Evolutionary conservation across 2,113 vertebrate genomes (phyloP).

Genomic region (Pyxicephalus adspersus): DNA sequence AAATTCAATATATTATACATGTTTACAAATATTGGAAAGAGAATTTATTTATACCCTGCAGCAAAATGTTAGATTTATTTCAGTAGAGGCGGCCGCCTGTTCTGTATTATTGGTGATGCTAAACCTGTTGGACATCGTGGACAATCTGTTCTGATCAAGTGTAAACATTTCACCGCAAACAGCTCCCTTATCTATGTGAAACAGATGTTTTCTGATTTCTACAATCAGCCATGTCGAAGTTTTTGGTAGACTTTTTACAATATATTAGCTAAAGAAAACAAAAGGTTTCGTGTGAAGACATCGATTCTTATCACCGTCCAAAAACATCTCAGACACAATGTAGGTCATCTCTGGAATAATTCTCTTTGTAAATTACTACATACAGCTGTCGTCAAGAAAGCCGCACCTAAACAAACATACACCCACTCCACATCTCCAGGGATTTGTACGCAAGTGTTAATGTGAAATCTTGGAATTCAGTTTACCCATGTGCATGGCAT

Average conservation of each 20-base stretch:
- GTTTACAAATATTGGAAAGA: not conserved
- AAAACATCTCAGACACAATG: too few species aligned
- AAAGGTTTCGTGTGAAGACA: too few species aligned
- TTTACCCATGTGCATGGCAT: not conserved
- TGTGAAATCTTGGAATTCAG: not conserved
- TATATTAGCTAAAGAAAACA: not conserved
- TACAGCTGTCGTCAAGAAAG: not conserved
- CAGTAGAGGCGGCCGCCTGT: not conserved
- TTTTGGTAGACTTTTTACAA: not conserved
- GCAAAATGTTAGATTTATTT: not conserved
- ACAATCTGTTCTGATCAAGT: slow-evolving; percentile 1
- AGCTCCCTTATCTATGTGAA: not conserved
- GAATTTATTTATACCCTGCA: not conserved
- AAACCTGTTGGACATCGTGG: slow-evolving; percentile 1
- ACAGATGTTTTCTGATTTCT: not conserved
- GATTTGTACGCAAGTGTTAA: not conserved
- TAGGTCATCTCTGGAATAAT: too few species aligned
- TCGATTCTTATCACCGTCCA: too few species aligned
- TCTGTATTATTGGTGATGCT: slow-evolving; percentile 20
- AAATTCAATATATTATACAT: not conserved
- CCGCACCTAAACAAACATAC: not conserved
- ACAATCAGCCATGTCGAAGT: not conserved
- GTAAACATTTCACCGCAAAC: not conserved
- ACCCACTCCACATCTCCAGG: not conserved
- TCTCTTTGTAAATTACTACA: not conserved